Evolutionary conservation across 2,888 invertebrate genomes (phyloP), one percentile per base, ranked within the genome.

Genomic region (Caenorhabditis uteleia): DNA sequence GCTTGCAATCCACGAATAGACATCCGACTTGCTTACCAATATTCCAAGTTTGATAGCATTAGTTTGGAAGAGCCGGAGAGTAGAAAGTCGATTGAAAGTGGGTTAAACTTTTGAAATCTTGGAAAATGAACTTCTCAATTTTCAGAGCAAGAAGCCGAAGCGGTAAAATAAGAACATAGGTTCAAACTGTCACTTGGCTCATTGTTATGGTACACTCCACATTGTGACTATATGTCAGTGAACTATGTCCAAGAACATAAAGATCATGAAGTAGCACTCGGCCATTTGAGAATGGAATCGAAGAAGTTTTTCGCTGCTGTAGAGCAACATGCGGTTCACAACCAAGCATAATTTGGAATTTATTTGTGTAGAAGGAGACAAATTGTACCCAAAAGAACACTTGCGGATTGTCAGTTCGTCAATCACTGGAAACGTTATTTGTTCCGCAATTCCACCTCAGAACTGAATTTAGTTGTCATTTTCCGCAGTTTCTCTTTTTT

Each of bases 11-110:
- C 89, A 90, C 73, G 95, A 95, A 83, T 98, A 98, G 98, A 85
- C 92, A 5, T 89, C 90, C 31, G 97, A 98, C 84, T 93, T 98
- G 75, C 91, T 91, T 82, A 90, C 91, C 66, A 91, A 92, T 84
- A 86, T 97, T 48, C 92, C 93, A 61, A 68, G 27, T 68, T 70
- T 33, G 65, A 64, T 1, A 42, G 43, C 46, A 23, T 44, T 1
- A 67, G 51, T 12, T 54, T 58, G 6, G 31, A 51, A 14, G 50
- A 57, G 20, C 44, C 47, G 10, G 50, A 51, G 4, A 21, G 20
- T 18, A 25, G 36, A 10, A 23, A 20, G 10, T n/a, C 18, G n/a
- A n/a, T n/a, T n/a, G n/a, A n/a, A n/a, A n/a, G n/a, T n/a, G n/a
- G n/a, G n/a, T n/a, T n/a, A n/a, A n/a, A n/a, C n/a, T n/a, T n/a